Percentiles rank a stretch among this genome's conserved stretches.
Evolutionary conservation across 2,888 invertebrate genomes (phyloP).

Genomic region (Pristionchus mayeri): DNA sequence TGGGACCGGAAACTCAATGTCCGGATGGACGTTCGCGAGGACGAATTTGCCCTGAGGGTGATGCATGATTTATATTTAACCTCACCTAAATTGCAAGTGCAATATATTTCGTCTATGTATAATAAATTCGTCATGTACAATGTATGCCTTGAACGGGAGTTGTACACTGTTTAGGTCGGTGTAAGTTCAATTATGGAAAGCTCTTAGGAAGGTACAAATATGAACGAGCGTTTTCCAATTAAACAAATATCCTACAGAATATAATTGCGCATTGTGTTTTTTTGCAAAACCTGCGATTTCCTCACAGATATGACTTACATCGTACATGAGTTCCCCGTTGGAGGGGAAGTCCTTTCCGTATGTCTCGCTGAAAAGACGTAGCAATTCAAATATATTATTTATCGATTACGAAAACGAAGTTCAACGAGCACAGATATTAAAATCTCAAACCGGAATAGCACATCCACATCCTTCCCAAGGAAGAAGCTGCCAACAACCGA

Average conservation of each 20-base stretch:
- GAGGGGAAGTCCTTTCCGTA: neutral
- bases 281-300: too few species aligned
- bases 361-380: neutral
- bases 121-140: neutral
- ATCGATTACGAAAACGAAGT: neutral
- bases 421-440: neutral
- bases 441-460: neutral
- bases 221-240: too few species aligned
- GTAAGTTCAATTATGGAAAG: neutral
- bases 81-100: neutral
- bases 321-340: neutral
- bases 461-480: neutral
- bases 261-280: too few species aligned
- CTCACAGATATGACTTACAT: neutral
- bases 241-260: too few species aligned
- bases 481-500: neutral
- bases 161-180: neutral
- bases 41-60: neutral
- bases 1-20: conserved; percentile 41
- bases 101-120: neutral
- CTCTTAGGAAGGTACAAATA: too few species aligned
- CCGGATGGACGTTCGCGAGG: conserved; percentile 33
- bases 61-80: neutral
- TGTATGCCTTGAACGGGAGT: neutral
- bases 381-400: neutral